These are phyloP conservation scores for Alentia gelatinosa DNA, from an alignment of 2,888 invertebrate genomes.

Conservation along the genomic window DNA sequence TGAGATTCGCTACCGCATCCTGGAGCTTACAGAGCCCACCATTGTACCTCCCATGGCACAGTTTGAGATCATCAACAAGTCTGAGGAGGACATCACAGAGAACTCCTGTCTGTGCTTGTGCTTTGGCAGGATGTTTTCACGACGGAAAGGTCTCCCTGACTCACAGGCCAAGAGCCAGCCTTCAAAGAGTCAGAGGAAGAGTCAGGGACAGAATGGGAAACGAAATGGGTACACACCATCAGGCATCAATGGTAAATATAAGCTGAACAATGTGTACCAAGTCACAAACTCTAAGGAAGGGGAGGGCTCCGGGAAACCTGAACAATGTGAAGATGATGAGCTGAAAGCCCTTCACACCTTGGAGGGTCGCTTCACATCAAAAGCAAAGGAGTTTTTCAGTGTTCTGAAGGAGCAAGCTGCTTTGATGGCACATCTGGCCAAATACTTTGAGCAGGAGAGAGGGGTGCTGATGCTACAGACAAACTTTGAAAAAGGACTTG, in stretches of 20 bases:
- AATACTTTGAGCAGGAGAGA: slow-evolving; percentile 78
- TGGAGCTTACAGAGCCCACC: slow-evolving; percentile 42
- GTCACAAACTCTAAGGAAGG: not conserved
- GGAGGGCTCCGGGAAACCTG: not conserved
- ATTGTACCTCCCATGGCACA: slow-evolving; percentile 29
- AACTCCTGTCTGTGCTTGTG: slow-evolving; percentile 72
- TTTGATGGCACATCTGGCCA: slow-evolving; percentile 68
- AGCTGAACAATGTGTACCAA: not conserved
- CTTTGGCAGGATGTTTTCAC: slow-evolving; percentile 63
- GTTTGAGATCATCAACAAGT: slow-evolving; percentile 54
- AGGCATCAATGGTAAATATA: not conserved
- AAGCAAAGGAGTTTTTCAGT: slow-evolving; percentile 66
- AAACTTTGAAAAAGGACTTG: slow-evolving; percentile 69
- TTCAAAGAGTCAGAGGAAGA: not conserved
- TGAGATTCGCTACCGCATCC: slow-evolving; percentile 54
- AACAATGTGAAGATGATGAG: not conserved
- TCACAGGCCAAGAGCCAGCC: not conserved
- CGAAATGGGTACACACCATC: slow-evolving; percentile 21
- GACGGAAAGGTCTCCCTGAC: not conserved
- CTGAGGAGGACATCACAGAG: slow-evolving; percentile 63
- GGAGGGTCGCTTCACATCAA: slow-evolving; percentile 60
- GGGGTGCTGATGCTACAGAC: slow-evolving; percentile 76
- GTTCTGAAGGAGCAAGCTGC: slow-evolving; percentile 68
- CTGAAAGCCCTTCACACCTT: slow-evolving; percentile 53
- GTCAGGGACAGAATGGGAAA: not conserved